These are phyloP conservation scores for Coilia nasus DNA, from an alignment of 2,797 vertebrate species.

Conservation along the genomic window DNA sequence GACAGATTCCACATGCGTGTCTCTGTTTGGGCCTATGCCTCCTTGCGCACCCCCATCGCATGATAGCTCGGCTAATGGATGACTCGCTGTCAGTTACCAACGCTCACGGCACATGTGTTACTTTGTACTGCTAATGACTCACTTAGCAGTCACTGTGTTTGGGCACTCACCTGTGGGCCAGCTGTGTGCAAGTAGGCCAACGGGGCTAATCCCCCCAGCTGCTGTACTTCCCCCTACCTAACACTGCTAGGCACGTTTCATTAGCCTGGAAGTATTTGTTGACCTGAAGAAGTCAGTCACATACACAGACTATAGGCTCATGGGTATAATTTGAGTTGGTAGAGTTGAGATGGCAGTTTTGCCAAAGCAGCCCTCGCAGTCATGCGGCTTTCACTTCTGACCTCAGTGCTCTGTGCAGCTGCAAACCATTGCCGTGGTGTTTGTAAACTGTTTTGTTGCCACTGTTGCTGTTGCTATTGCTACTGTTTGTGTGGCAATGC, in stretches of 20 bases:
- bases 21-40: not conserved
- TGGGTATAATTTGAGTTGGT: not conserved
- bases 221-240: not conserved
- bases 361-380: not conserved
- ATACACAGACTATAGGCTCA: not conserved
- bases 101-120: not conserved
- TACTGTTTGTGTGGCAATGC: not conserved
- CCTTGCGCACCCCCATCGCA: not conserved
- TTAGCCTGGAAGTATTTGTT: not conserved
- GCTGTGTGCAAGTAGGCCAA: slow-evolving; percentile 6
- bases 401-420: not conserved
- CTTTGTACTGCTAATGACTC: slow-evolving; percentile 8
- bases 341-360: not conserved
- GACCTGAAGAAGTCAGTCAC: not conserved
- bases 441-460: slow-evolving; percentile 17
- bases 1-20: not conserved
- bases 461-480: slow-evolving; percentile 12
- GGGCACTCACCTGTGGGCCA: not conserved
- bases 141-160: not conserved
- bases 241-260: not conserved
- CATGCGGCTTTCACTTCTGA: slow-evolving; percentile 1
- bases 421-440: not conserved
- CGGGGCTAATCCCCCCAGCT: not conserved
- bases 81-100: slow-evolving; percentile 13
- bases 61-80: slow-evolving; percentile 2